Evolutionary conservation across 2,888 invertebrate species (phyloP), one percentile per base, ranked within the genome.

Genomic region (Drosophila anomelani): DNA sequence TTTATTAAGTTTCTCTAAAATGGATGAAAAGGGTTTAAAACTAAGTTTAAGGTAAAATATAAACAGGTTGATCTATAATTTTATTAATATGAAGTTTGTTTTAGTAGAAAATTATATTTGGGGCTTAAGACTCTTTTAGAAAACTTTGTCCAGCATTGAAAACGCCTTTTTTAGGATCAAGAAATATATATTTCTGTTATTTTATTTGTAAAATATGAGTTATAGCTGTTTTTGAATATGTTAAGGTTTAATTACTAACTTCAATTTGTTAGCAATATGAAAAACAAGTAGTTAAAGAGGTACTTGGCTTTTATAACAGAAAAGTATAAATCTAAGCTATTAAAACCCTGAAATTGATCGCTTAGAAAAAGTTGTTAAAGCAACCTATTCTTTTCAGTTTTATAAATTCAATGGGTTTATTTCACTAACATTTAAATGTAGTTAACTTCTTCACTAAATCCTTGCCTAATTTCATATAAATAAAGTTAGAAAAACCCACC

Each of bases 401-500:
- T 10, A 4, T 15, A 0, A 13, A 23, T 7, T 0, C 0, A 43
- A 13, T 6, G 2, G 4, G 5, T 12, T 3, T 43, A 43, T 6
- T 20, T 43, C 12, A 13, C 2, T 8, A 26, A 26, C 8, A 29
- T 15, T 23, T 4, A 4, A 4, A 0, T 7, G 3, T 10, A 10
- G 2, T 2, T 10, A n/a, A n/a, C n/a, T 46, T 10, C 1, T 29
- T 29, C 29, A 2, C 7, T 6, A 13, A 44, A 8, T 23, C 4
- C 8, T 8, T 9, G 5, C 1, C 10, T 9, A 15, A 20, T 15
- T 15, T 1, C 12, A 12, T 32, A 4, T 3, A 17, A 32, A 49
- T 4, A 0, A 20, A 20, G 5, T 3, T 5, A 23, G 0, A 3
- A n/a, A 32, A 43, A 89, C 92, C 91, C 92, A 97, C 97, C 95